phyloP scores from a whole-genome alignment of 2,797 vertebrate species.

The Halcyon leucocephala region DNA sequence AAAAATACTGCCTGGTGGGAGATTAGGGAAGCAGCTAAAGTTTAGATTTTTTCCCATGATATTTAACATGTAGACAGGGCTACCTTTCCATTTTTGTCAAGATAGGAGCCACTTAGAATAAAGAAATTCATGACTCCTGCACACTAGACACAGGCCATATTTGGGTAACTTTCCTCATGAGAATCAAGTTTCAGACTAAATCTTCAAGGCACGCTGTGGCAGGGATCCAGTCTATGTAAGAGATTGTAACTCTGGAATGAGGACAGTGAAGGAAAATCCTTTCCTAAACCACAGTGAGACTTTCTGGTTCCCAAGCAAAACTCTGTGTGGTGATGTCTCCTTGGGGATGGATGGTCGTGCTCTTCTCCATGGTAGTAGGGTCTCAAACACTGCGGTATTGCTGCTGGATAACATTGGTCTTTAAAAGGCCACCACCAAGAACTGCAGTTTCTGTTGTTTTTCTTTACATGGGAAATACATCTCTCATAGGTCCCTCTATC shows the following conservation, averaged over 20 bases:
- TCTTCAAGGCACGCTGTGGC: not conserved
- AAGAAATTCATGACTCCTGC: not conserved
- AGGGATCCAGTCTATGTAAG: constrained; percentile 2
- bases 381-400: not conserved
- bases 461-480: not conserved
- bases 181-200: constrained; percentile 9
- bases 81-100: constrained; percentile 31
- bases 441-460: not conserved
- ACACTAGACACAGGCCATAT: constrained; percentile 13
- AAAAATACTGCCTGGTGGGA: not conserved
- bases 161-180: constrained; percentile 37
- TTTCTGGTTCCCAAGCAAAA: not conserved
- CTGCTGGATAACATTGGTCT: not conserved
- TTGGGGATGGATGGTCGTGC: not conserved
- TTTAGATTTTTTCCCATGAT: not conserved
- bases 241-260: constrained; percentile 9
- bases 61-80: not conserved
- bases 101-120: not conserved
- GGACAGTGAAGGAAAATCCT: not conserved
- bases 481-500: not conserved
- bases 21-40: not conserved
- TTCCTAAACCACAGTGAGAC: not conserved
- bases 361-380: not conserved
- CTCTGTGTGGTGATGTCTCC: not conserved
- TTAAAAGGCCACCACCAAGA: not conserved